These are phyloP conservation scores for Idaea biselata DNA, from an alignment of 2,888 invertebrate species.

Conservation along the genomic window DNA sequence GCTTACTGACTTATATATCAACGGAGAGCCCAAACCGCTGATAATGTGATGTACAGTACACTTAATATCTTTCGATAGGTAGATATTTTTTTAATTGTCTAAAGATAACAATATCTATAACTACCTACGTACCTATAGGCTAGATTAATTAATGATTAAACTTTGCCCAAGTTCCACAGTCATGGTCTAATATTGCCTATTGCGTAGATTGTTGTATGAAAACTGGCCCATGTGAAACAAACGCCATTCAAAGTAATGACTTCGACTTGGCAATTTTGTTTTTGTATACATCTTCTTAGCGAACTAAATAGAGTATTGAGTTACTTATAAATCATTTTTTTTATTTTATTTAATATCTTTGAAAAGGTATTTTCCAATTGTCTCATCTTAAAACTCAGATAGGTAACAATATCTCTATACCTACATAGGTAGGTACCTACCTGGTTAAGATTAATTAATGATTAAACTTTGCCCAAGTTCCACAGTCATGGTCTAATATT, in stretches of 20 bases:
- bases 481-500: background rate
- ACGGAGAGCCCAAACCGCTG: no score
- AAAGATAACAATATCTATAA: background rate
- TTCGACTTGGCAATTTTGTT: conserved; percentile 22
- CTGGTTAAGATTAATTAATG: background rate
- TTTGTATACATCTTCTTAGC: no score
- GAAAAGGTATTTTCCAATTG: no score
- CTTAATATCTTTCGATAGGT: no score
- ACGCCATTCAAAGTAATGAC: background rate
- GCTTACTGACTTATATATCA: no score
- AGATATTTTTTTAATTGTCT: no score
- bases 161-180: background rate
- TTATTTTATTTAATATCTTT: no score
- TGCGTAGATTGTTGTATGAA: conserved; percentile 10
- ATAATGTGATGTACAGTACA: no score
- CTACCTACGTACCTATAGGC: background rate
- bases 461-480: background rate
- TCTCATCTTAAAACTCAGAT: no score
- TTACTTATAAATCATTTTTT: no score
- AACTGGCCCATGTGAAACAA: background rate
- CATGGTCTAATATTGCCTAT: background rate
- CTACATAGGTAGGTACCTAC: background rate
- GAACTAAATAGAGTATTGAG: no score
- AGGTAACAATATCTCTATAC: background rate
- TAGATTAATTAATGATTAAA: background rate